Evolutionary conservation across 2,113 vertebrate species (phyloP), one percentile per base, ranked within the genome.

Genomic region (Psephotus haematonotus): DNA sequence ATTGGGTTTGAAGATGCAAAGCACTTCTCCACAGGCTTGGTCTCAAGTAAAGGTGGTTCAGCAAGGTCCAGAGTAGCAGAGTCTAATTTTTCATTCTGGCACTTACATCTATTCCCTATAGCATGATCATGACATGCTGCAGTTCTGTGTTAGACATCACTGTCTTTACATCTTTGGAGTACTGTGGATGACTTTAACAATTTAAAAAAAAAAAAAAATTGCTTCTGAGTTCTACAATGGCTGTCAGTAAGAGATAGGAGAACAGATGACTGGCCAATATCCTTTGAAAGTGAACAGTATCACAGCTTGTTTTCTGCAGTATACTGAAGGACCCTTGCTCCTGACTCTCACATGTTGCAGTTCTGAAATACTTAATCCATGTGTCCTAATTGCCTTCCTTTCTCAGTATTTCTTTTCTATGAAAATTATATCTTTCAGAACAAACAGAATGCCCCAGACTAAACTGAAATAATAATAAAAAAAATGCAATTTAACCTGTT

Each of bases 21-120:
- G 5, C 13, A 17, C n/a, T 82, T 79, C 27, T 87, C 14, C 24
- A 28, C 19, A 29, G 41, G 2, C 12, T 28, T 63, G 4, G 46
- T 85, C 37, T 82, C 23, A 53, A 17, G 44, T 37, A 0, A 0
- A 75, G 11, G 10, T 53, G 6, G n/a, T 81, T 75, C 43, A 74
- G 7, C 3, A 13, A 5, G 3, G 8, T 44, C 27, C 33, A 84
- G 41, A 84, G 50, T 59, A 70, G 12, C 15, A 55, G 6, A 43
- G 20, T 39, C 6, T 31, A 39, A 23, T 46, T 74, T 86, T 87
- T 63, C 10, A 18, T 78, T 79, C 64, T 68, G 79, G 18, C 22
- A 18, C 7, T 12, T 46, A 3, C 17, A 24, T 53, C 10, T 70
- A 20, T 53, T 44, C 37, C 2, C 9, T 35, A 10, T 14, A 33